phyloP scores from a whole-genome alignment of 1,140 invertebrate species.

The Papilio polytes region DNA sequence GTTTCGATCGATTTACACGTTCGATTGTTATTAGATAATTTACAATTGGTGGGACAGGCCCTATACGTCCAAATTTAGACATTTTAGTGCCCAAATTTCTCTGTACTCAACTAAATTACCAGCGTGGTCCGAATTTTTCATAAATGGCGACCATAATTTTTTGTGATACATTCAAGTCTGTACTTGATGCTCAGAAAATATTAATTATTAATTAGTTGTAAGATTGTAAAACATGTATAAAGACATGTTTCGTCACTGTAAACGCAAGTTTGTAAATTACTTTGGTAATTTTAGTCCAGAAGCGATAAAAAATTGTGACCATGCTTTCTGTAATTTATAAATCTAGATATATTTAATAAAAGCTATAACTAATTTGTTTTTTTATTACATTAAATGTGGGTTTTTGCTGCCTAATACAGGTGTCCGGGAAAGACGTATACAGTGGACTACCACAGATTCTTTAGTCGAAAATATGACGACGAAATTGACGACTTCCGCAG shows the following conservation, averaged over 20 bases:
- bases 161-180: constrained; percentile 7
- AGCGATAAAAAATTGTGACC: not conserved
- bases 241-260: not conserved
- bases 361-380: not conserved
- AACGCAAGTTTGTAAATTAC: not conserved
- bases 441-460: too few species aligned
- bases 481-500: too few species aligned
- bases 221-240: not conserved
- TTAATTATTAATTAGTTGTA: not conserved
- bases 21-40: too few species aligned
- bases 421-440: too few species aligned
- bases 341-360: not conserved
- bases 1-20: too few species aligned
- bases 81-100: too few species aligned
- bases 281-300: not conserved
- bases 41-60: too few species aligned
- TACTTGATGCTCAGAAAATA: not conserved
- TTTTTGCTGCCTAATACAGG: not conserved
- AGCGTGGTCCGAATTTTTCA: too few species aligned
- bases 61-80: too few species aligned
- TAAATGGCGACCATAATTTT: not conserved
- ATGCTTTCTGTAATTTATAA: not conserved
- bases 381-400: not conserved
- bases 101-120: too few species aligned
- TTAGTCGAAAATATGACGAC: too few species aligned